A percentile compares a stretch with the other conserved stretches of the same genome.
These are phyloP conservation scores for Tenthredo amoena DNA, from an alignment of 2,888 invertebrate species.

Conservation along the genomic window DNA sequence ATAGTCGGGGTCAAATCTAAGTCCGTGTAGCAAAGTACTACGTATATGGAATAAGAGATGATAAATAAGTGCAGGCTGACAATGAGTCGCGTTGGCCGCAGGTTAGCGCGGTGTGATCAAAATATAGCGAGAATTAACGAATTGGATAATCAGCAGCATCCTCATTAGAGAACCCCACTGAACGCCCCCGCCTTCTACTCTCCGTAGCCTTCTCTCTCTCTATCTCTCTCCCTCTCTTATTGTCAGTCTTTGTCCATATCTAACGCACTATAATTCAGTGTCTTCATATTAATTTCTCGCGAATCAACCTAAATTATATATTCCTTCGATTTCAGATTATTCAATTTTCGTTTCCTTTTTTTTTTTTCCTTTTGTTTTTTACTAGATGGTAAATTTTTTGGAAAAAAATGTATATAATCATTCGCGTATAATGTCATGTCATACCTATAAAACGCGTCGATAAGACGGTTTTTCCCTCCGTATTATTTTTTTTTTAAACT, in stretches of 20 bases:
- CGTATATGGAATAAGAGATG: background rate
- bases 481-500: too few relatives aligned
- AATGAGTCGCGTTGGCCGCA: slow-evolving; percentile 42
- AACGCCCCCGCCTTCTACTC: slow-evolving; percentile 75
- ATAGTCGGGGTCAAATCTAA: slow-evolving; percentile 12
- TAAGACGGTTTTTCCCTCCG: too few relatives aligned
- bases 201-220: slow-evolving; percentile 41
- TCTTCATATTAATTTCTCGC: too few relatives aligned
- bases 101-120: slow-evolving; percentile 68
- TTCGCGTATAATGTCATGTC: too few relatives aligned
- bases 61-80: slow-evolving; percentile 1
- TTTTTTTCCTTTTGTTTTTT: background rate
- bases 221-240: slow-evolving; percentile 54
- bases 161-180: slow-evolving; percentile 80
- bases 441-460: too few relatives aligned
- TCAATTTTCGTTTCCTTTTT: background rate
- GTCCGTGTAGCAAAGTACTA: background rate
- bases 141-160: slow-evolving; percentile 85
- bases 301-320: background rate
- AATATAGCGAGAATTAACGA: slow-evolving; percentile 79
- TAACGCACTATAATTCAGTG: background rate
- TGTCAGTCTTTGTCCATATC: background rate
- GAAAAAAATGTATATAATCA: too few relatives aligned
- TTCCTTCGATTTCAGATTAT: background rate
- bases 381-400: too few relatives aligned